Evolutionary conservation across 1,140 invertebrate species (phyloP).

Genomic region (Temnothorax nylanderi): DNA sequence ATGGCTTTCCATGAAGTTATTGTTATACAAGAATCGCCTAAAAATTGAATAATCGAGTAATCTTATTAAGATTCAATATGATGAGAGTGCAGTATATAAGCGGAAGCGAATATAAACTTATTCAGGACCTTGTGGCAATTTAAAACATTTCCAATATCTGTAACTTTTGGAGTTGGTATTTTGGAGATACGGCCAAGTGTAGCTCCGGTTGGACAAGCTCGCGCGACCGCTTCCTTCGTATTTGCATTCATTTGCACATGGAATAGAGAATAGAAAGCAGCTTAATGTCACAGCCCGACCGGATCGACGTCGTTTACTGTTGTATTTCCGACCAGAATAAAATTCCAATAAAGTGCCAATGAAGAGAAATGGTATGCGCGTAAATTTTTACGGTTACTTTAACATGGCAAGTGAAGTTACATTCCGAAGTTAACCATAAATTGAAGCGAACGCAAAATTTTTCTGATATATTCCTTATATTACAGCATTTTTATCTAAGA

Average conservation of each 20-base stretch:
- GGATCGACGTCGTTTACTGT: conserved; percentile 49
- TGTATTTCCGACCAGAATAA: conserved; percentile 48
- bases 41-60: not conserved
- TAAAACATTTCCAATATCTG: not conserved
- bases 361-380: conserved; percentile 6
- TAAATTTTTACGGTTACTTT: conserved; percentile 38
- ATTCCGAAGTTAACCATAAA: not conserved
- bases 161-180: conserved; percentile 30
- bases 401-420: not conserved
- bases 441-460: not conserved
- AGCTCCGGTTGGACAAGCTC: not conserved
- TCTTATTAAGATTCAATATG: not conserved
- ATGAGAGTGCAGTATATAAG: not conserved
- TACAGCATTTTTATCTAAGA: not conserved
- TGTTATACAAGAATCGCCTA: not conserved
- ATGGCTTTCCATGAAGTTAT: not conserved
- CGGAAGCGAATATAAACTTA: conserved; percentile 10
- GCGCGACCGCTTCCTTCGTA: conserved; percentile 35
- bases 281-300: conserved; percentile 50
- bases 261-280: conserved; percentile 39
- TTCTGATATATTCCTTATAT: not conserved
- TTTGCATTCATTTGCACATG: conserved; percentile 52
- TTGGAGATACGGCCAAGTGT: conserved; percentile 16
- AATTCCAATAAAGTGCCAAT: conserved; percentile 42
- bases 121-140: not conserved